Evolutionary conservation across 92 coral and sea anemone genomes (phyloP).

Genomic region (Umimayanthus chanpuru): DNA sequence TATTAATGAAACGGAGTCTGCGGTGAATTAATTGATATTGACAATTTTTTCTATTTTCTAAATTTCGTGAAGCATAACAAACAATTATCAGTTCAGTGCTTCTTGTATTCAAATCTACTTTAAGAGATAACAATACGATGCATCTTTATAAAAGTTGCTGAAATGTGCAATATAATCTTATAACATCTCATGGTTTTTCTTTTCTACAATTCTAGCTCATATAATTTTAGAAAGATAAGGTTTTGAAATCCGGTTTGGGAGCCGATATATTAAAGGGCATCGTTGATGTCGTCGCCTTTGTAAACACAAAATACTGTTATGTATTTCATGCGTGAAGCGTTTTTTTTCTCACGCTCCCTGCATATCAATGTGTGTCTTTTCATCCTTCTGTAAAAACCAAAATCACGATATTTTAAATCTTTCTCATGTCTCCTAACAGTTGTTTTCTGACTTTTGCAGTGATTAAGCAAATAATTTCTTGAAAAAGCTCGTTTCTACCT

Average conservation of each 20-base stretch:
- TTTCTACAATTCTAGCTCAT: not conserved
- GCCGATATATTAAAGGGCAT: not conserved
- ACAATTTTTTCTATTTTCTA: conserved; percentile 1
- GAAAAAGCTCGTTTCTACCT: not conserved
- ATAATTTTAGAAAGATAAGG: not conserved
- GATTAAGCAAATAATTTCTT: not conserved
- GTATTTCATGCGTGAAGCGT: not conserved
- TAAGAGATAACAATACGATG: too few species aligned
- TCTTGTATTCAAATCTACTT: not conserved
- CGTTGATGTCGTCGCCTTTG: not conserved
- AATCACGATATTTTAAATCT: not conserved
- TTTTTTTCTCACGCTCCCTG: not conserved
- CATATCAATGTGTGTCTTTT: not conserved
- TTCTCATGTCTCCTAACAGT: not conserved
- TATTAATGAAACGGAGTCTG: conserved; percentile 14
- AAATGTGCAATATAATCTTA: not conserved
- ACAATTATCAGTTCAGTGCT: not conserved
- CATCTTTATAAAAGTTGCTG: not conserved
- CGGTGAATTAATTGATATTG: not conserved
- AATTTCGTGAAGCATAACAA: conserved; percentile 27
- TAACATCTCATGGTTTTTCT: not conserved
- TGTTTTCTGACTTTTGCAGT: not conserved
- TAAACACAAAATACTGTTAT: not conserved
- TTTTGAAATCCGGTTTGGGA: not conserved
- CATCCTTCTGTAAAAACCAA: not conserved